Evolutionary conservation across 2,888 invertebrate genomes (phyloP).

Genomic region (Cataglyphis cursor): DNA sequence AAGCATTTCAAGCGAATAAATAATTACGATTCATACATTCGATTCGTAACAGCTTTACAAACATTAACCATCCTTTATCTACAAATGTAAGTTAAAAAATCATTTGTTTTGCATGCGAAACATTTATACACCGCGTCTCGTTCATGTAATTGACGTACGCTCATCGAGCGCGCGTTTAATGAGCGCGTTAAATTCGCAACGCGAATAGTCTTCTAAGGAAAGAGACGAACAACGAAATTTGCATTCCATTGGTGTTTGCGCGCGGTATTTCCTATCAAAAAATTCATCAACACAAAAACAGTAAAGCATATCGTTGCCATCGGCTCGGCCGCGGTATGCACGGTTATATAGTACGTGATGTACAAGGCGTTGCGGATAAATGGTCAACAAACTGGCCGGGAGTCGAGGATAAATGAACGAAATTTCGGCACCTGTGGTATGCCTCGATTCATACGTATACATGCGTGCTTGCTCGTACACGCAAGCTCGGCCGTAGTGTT

Average conservation of each 20-base stretch:
- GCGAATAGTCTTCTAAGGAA: conserved; percentile 64
- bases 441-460: conserved; percentile 64
- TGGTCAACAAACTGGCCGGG: conserved; percentile 70
- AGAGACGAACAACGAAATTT: conserved; percentile 57
- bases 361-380: conserved; percentile 73
- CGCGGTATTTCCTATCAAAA: conserved; percentile 69
- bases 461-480: conserved; percentile 28
- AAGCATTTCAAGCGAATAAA: neutral
- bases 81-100: neutral
- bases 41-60: neutral
- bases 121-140: conserved; percentile 42
- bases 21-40: neutral
- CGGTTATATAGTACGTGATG: conserved; percentile 54
- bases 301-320: conserved; percentile 70
- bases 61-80: neutral
- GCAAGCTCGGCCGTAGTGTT: conserved; percentile 45
- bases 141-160: conserved; percentile 69
- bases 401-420: conserved; percentile 73
- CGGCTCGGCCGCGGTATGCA: conserved; percentile 19
- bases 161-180: conserved; percentile 70
- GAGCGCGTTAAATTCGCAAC: conserved; percentile 75
- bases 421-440: conserved; percentile 73
- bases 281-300: conserved; percentile 72
- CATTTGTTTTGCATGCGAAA: conserved; percentile 6
- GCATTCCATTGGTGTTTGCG: conserved; percentile 66